Evolutionary conservation across 2,888 invertebrate species (phyloP), one percentile per base, ranked within the genome.

Genomic region (Acanthococcus lagerstroemiae): DNA sequence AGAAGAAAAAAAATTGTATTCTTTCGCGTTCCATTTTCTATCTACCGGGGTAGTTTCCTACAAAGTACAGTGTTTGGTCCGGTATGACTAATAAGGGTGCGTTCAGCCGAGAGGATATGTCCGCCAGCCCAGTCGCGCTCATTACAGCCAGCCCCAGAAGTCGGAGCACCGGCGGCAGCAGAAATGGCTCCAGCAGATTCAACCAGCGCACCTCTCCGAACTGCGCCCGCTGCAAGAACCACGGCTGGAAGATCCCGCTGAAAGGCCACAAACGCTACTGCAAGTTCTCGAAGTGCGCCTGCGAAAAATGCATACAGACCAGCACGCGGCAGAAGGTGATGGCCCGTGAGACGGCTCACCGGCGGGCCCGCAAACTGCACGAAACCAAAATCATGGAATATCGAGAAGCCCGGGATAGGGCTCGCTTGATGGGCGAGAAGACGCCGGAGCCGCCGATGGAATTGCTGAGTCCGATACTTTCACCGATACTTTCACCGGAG

Each of bases 231-330:
- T 95, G 95, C 77, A 82, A 91, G 68, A 94, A 94, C 80, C 95
- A 95, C 78, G 84, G 87, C n/a, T 81, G 90, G 74, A 90, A 90
- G 76, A 86, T 90, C 71, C 85, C 86, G 76, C 81, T 94, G 70
- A 92, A 91, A 77, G 93, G 91, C 17, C 95, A 95, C 80, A 95
- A 95, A 77, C 82, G 91, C 27, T 92, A 91, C 78, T 95, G 95
- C 81, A 84, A 84, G 73, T 93, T 82, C 78, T 85, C 90, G 70
- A 81, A 83, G 74, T 94, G 94, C 78, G 83, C 80, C 68, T 95
- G 95, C 78, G 85, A 87, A 71, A 90, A 90, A 78, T 95, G 95
- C 76, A 83, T 85, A 69, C 78, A 91, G 67, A 92, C 93, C 0
- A 88, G 88, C 0, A 90, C 92, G 74, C 78, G 94, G 55, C 93